A percentile compares a stretch with the other conserved stretches of the same genome.
phyloP scores from a whole-genome alignment of 2,888 invertebrate genomes.

The Callimorpha dominula region DNA sequence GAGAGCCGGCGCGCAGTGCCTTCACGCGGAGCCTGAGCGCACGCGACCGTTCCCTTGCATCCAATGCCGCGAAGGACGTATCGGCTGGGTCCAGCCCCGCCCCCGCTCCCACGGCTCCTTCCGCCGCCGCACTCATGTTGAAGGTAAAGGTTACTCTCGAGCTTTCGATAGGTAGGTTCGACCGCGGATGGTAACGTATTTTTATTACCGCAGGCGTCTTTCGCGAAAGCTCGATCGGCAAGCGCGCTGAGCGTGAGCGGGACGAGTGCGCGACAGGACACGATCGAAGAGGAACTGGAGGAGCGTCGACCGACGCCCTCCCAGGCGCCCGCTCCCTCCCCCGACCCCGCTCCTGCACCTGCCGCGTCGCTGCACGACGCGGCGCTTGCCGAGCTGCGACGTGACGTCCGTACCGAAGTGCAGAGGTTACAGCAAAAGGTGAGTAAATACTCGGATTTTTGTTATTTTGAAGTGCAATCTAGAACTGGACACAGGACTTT shows the following conservation, averaged over 20 bases:
- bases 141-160: conserved; percentile 21
- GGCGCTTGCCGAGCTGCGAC: conserved; percentile 83
- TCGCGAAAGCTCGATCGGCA: conserved; percentile 68
- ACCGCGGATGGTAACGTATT: too few species aligned
- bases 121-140: conserved; percentile 51
- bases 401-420: conserved; percentile 78
- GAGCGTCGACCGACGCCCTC: conserved; percentile 55
- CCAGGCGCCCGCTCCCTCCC: not conserved
- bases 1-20: conserved; percentile 75
- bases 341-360: conserved; percentile 56
- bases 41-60: conserved; percentile 76
- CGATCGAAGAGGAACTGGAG: conserved; percentile 62
- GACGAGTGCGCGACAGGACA: conserved; percentile 61
- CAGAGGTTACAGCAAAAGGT: conserved; percentile 81
- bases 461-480: too few species aligned
- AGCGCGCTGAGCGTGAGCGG: conserved; percentile 79
- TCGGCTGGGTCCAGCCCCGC: conserved; percentile 72
- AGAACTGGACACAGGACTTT: too few species aligned
- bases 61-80: conserved; percentile 79
- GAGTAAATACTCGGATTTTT: too few species aligned
- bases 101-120: conserved; percentile 27
- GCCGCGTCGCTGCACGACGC: conserved; percentile 68
- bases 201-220: conserved; percentile 65
- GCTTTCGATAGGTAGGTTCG: not conserved
- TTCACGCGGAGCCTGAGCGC: conserved; percentile 81